Conservation (phyloP, 2,113 vertebrate genomes). For the Proterorhinus semilunaris region DNA sequence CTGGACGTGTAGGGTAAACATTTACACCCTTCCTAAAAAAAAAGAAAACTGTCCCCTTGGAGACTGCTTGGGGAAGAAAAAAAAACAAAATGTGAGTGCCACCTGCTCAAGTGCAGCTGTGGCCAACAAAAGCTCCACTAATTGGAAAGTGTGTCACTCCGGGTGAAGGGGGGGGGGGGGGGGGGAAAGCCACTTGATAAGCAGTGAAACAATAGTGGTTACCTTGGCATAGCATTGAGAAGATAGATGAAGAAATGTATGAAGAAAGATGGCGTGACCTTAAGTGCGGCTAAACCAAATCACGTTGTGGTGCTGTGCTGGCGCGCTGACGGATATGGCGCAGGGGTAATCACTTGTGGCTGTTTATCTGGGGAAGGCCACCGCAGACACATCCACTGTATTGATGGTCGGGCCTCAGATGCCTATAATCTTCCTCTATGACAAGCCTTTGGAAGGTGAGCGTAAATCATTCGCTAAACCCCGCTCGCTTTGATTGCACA, state of each 20-base stretch:
- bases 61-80: conserved; percentile 21
- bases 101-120: conserved; percentile 54
- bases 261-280: conserved; percentile 23
- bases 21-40: conserved; percentile 8
- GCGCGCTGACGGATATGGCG: conserved; percentile 41
- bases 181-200: conserved; percentile 30
- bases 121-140: conserved; percentile 31
- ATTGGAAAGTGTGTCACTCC: conserved; percentile 39
- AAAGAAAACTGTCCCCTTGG: conserved; percentile 2
- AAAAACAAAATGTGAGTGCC: conserved; percentile 34
- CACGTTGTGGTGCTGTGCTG: conserved; percentile 7
- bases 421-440: conserved; percentile 39
- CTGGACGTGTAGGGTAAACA: conserved; percentile 16
- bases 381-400: conserved; percentile 27
- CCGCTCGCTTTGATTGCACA: background rate
- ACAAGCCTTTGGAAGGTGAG: conserved; percentile 11
- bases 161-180: conserved; percentile 16
- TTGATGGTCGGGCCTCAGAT: conserved; percentile 40
- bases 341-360: conserved; percentile 42
- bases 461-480: conserved; percentile 33
- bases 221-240: background rate
- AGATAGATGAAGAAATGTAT: conserved; percentile 9
- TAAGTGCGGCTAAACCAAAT: conserved; percentile 13
- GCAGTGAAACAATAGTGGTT: conserved; percentile 9
- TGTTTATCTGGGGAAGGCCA: conserved; percentile 46